Percentiles rank a stretch among this genome's conserved stretches.
phyloP scores from a whole-genome alignment of 1,140 invertebrate species.

The Diploscapter pachys region DNA sequence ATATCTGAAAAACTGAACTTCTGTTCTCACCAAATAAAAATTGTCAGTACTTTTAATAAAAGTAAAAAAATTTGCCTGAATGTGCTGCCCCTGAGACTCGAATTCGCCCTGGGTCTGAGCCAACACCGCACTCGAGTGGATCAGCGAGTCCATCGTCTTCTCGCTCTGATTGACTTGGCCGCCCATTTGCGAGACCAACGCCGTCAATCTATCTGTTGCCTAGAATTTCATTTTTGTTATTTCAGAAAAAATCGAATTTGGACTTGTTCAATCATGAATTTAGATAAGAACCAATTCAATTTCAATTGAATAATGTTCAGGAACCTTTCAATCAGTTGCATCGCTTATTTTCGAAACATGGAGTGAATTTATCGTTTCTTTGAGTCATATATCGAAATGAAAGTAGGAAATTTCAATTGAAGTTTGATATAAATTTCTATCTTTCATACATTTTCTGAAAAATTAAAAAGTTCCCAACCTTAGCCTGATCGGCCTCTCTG shows the following conservation, averaged over 20 bases:
- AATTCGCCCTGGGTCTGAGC: conserved; percentile 34
- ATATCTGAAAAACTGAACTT: conserved; percentile 64
- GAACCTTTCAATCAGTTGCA: too few species aligned
- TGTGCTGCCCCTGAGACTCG: conserved; percentile 17
- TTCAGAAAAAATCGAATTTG: not conserved
- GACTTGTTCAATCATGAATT: not conserved
- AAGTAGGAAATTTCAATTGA: too few species aligned
- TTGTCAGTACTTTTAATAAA: conserved; percentile 35
- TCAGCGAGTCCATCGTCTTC: conserved; percentile 76
- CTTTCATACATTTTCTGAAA: too few species aligned
- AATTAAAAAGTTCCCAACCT: too few species aligned
- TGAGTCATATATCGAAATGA: too few species aligned
- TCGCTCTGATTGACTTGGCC: conserved; percentile 81
- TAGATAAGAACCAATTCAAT: not conserved
- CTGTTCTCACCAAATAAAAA: too few species aligned
- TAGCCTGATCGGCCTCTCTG: too few species aligned
- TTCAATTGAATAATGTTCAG: too few species aligned
- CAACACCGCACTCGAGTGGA: conserved; percentile 60
- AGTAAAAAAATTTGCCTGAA: conserved; percentile 21
- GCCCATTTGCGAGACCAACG: conserved; percentile 77
- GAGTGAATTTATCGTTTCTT: too few species aligned
- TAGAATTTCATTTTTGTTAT: not conserved
- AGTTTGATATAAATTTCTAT: too few species aligned
- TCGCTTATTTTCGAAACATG: too few species aligned
- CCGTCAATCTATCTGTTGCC: conserved; percentile 74